Conservation (phyloP, 2,113 vertebrate genomes). For the Platysternon megacephalum region DNA sequence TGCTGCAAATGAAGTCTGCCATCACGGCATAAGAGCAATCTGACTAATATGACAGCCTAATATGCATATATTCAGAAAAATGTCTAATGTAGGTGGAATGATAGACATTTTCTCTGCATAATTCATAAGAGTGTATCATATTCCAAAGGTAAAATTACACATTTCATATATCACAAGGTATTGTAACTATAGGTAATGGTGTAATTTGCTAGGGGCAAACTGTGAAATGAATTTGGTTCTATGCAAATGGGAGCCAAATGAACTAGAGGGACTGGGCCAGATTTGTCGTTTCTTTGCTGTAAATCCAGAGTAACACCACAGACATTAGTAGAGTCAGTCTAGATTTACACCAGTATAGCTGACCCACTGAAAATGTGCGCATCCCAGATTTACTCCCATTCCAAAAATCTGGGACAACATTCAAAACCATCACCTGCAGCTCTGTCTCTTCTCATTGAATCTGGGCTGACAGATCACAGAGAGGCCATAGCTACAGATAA, state of each 20-base stretch:
- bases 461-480: neutral
- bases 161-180: neutral
- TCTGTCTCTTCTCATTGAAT: neutral
- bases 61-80: constrained; percentile 35
- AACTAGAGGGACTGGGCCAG: neutral
- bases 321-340: neutral
- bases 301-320: neutral
- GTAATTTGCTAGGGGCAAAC: neutral
- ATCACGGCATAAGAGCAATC: neutral
- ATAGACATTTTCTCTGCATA: neutral
- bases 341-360: neutral
- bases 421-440: neutral
- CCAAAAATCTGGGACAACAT: neutral
- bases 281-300: neutral
- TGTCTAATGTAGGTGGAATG: neutral
- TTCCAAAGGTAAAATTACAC: neutral
- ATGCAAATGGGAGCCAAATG: neutral
- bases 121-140: neutral
- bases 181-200: neutral
- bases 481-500: neutral
- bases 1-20: neutral
- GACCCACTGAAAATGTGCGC: neutral
- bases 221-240: neutral
- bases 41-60: constrained; percentile 22
- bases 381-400: neutral